Conservation (phyloP, 2,797 vertebrate species). For the Sternotherus odoratus region DNA sequence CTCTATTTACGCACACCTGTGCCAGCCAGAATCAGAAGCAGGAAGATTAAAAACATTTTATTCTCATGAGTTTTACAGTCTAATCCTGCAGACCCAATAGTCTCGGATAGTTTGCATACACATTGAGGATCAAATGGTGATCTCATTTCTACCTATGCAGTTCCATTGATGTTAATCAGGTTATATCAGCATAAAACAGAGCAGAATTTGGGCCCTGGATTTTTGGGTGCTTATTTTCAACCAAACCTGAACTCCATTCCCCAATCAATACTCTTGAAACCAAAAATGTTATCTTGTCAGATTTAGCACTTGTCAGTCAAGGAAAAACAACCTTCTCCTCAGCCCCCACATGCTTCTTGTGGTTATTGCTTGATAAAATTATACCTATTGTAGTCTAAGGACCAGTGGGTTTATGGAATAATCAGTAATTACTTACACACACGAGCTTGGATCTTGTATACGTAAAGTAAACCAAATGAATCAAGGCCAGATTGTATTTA, state of each 20-base stretch:
- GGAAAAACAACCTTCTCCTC: neutral
- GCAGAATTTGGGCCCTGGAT: neutral
- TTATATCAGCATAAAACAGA: neutral
- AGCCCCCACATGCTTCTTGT: neutral
- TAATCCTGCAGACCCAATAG: fast-evolving
- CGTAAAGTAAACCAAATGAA: conserved; percentile 33
- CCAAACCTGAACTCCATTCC: neutral
- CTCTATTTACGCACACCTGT: neutral
- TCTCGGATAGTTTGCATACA: neutral
- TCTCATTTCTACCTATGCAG: neutral
- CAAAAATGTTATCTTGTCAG: neutral
- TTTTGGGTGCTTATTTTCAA: conserved; percentile 16
- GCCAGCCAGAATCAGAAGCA: neutral
- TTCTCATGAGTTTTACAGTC: neutral
- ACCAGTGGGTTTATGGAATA: conserved; percentile 20
- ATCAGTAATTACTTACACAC: neutral
- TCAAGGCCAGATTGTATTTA: conserved; percentile 32
- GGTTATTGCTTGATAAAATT: conserved; percentile 13
- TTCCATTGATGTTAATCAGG: neutral
- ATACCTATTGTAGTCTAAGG: neutral
- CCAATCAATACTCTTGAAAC: neutral
- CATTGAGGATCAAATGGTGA: neutral
- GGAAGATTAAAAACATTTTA: neutral
- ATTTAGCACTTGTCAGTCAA: neutral
- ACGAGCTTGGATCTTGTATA: neutral